A percentile compares a stretch with the other conserved stretches of the same genome.
phyloP scores from a whole-genome alignment of 2,797 vertebrate species.

The Xerus rutilus region DNA sequence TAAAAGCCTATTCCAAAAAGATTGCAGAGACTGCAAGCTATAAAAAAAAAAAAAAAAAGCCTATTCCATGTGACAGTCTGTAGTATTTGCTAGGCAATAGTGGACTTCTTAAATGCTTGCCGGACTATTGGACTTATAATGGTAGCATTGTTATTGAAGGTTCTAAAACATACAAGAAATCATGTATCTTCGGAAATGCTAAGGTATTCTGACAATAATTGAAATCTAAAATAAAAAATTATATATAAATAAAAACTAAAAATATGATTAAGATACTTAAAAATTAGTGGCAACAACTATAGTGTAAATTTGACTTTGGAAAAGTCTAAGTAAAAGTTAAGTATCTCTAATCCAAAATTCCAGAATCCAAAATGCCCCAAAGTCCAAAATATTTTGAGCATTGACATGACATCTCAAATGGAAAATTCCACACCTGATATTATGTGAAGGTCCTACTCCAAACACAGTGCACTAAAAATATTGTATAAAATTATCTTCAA shows the following conservation, averaged over 20 bases:
- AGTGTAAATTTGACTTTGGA: constrained; percentile 14
- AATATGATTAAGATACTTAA: constrained; percentile 36
- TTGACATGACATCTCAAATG: neutral
- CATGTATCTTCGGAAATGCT: constrained; percentile 28
- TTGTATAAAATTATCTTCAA: neutral
- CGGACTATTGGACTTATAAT: constrained; percentile 71
- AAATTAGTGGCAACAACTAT: neutral
- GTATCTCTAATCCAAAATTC: neutral
- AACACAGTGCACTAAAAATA: neutral
- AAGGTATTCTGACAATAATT: constrained; percentile 40
- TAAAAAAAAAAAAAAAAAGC: no score
- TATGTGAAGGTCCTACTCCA: neutral
- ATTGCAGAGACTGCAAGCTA: no score
- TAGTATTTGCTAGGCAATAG: constrained; percentile 84
- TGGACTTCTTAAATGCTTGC: constrained; percentile 75
- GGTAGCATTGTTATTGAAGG: constrained; percentile 79
- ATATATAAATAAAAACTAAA: constrained; percentile 45
- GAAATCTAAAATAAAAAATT: constrained; percentile 61
- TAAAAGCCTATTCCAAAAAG: constrained; percentile 62
- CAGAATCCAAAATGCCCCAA: neutral
- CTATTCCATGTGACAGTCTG: constrained; percentile 67
- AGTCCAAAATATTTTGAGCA: neutral
- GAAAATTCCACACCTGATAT: neutral
- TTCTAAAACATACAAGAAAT: constrained; percentile 27
- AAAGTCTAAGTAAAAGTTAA: neutral